These are phyloP conservation scores for Agapornis canus DNA, from an alignment of 2,797 vertebrate species.

Conservation along the genomic window DNA sequence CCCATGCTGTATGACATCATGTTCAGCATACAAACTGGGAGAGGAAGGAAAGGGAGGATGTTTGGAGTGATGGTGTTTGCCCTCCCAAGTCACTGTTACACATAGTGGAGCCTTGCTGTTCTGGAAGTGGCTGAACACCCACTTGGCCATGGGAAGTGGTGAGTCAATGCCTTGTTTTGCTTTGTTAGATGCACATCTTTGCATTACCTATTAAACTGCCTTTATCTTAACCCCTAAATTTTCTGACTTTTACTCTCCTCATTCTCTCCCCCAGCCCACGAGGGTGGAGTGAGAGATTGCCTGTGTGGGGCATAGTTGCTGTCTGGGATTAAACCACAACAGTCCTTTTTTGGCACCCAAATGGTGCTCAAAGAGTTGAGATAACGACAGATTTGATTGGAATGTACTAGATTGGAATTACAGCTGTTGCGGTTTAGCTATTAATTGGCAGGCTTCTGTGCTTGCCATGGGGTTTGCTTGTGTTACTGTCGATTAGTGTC, in stretches of 20 bases:
- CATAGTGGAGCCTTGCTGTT: neutral
- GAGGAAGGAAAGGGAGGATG: neutral
- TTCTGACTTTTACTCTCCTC: neutral
- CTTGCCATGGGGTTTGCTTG: neutral
- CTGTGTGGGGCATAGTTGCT: neutral
- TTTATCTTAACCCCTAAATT: neutral
- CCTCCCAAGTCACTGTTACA: accelerated
- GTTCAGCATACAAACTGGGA: neutral
- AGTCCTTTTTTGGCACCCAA: neutral
- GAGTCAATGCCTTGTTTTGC: neutral
- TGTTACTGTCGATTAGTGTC: neutral
- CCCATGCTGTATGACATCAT: neutral
- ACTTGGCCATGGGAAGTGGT: neutral
- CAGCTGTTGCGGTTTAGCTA: neutral
- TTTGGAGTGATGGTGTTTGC: neutral
- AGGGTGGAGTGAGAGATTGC: neutral
- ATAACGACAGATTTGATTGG: neutral
- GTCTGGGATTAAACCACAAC: neutral
- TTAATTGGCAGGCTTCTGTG: neutral
- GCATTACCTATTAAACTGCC: neutral
- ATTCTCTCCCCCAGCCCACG: neutral
- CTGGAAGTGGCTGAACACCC: neutral
- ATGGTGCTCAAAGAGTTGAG: neutral
- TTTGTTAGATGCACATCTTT: neutral
- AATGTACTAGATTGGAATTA: neutral